phyloP scores from a whole-genome alignment of 2,888 invertebrate genomes.

The Lepeophtheirus nordmannii region DNA sequence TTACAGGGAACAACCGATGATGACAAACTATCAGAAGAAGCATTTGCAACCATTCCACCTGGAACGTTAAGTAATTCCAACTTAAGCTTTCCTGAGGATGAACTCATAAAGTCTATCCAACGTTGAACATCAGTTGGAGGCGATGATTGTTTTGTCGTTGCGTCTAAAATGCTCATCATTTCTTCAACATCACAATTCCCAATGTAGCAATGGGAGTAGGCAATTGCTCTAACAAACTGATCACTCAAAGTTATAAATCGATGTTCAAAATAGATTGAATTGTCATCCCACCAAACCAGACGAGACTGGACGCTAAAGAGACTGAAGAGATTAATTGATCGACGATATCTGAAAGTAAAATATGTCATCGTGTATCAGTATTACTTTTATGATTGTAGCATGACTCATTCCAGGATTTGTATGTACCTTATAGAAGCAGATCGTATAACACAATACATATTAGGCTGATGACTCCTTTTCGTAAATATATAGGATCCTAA shows the following conservation, averaged over 20 bases:
- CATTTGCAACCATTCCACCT: background rate
- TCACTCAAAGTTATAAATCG: conserved; percentile 12
- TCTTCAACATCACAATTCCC: conserved; percentile 1
- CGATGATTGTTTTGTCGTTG: background rate
- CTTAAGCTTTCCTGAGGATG: background rate
- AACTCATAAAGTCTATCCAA: background rate
- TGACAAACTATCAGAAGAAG: background rate
- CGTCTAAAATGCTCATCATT: background rate
- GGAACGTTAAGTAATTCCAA: background rate
- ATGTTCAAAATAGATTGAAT: conserved; percentile 23
- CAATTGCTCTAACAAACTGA: conserved; percentile 23
- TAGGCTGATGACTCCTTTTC: background rate
- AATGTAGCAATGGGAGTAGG: conserved; percentile 6
- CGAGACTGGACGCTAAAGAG: conserved; percentile 8
- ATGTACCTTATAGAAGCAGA: background rate
- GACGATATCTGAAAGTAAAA: background rate
- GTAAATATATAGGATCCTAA: background rate
- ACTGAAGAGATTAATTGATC: background rate
- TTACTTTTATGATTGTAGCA: too few species aligned
- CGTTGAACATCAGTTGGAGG: background rate
- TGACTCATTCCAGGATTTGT: background rate
- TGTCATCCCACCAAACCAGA: conserved; percentile 21
- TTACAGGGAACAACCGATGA: too few species aligned
- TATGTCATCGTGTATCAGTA: background rate
- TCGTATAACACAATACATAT: conserved; percentile 4